Percentiles rank a stretch among this genome's conserved stretches.
Conservation (phyloP, 2,113 vertebrate genomes). For the Dolichallabes microphthalmus region DNA sequence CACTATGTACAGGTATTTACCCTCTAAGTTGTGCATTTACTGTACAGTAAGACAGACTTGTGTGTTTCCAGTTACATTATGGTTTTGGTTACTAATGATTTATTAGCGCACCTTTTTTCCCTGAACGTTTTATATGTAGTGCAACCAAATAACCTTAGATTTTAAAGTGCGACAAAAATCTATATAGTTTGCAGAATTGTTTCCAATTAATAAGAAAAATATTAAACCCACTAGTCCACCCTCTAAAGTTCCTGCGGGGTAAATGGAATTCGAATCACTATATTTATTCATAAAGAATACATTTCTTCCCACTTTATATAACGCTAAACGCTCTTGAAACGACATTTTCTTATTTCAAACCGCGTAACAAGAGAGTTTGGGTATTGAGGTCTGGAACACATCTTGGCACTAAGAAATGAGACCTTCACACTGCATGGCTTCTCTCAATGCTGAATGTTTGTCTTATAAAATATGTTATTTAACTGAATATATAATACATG, state of each 20-base stretch:
- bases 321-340: neutral
- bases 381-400: neutral
- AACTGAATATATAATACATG: constrained; percentile 12
- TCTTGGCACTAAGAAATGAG: constrained; percentile 41
- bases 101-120: neutral
- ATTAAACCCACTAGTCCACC: neutral
- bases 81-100: neutral
- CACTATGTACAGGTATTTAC: neutral
- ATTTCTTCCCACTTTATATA: neutral
- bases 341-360: neutral
- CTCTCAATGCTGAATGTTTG: constrained; percentile 48
- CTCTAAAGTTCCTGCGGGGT: neutral
- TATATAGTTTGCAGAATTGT: neutral
- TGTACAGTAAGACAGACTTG: neutral
- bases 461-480: neutral
- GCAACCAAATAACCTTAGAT: no score
- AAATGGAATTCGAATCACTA: neutral
- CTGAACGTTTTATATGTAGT: neutral
- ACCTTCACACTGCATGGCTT: neutral
- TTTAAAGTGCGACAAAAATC: neutral
- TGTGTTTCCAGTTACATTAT: neutral
- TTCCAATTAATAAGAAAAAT: neutral
- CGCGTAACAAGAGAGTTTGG: neutral
- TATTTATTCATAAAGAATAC: neutral
- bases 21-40: neutral